These are phyloP conservation scores for Dolichallabes microphthalmus DNA, from an alignment of 2,113 vertebrate species.

Conservation along the genomic window DNA sequence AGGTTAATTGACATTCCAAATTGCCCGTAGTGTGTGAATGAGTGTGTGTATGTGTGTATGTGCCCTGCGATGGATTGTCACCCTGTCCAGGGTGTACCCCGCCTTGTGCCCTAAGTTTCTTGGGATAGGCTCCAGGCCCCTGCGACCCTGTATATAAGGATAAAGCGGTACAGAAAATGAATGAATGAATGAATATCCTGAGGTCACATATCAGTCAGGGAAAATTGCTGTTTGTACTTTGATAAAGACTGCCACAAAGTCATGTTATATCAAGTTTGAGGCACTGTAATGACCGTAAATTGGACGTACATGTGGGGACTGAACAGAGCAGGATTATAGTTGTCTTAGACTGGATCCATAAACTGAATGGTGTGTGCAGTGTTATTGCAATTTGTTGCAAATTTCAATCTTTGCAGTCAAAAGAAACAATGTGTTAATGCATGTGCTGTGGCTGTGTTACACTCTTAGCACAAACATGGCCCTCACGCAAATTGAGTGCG, in stretches of 20 bases:
- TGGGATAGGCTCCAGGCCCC: too few species aligned
- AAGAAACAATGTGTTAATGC: not conserved
- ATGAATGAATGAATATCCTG: too few species aligned
- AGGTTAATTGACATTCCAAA: too few species aligned
- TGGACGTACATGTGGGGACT: not conserved
- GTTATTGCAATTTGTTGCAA: not conserved
- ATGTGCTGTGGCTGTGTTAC: not conserved
- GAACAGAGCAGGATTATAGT: not conserved
- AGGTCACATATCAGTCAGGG: not conserved
- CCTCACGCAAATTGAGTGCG: slow-evolving; percentile 7
- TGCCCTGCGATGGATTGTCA: too few species aligned
- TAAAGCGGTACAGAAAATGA: too few species aligned
- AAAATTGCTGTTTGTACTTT: not conserved
- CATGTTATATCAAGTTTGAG: not conserved
- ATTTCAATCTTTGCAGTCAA: not conserved
- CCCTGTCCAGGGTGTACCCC: too few species aligned
- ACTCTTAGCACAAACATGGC: not conserved
- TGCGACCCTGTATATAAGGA: too few species aligned
- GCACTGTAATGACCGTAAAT: not conserved
- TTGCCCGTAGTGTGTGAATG: too few species aligned
- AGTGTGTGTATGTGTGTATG: too few species aligned
- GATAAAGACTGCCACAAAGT: not conserved
- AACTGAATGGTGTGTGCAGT: not conserved
- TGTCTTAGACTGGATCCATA: not conserved
- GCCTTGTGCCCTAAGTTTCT: too few species aligned